These are phyloP conservation scores for Echinometra lucunter DNA, from an alignment of 53 echinoderm and acorn worm genomes.

Conservation along the genomic window DNA sequence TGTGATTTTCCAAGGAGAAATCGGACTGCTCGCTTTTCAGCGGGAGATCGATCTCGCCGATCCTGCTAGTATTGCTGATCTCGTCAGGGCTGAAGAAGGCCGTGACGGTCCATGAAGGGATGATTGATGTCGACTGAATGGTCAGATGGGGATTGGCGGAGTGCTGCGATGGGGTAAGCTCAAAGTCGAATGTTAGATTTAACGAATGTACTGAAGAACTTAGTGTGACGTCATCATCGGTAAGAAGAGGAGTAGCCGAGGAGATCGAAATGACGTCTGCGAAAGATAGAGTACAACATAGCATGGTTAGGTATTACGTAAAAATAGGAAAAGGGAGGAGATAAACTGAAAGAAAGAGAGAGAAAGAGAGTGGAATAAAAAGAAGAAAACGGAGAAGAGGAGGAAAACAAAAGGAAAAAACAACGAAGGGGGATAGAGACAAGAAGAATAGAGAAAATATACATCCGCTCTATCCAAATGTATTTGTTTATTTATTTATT, in stretches of 20 bases:
- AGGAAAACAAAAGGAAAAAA: too few species aligned
- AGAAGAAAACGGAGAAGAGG: not conserved
- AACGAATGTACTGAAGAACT: not conserved
- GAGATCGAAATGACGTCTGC: conserved; percentile 54
- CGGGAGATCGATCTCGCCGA: not conserved
- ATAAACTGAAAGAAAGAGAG: not conserved
- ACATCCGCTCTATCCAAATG: too few species aligned
- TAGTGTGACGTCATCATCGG: conserved; percentile 13
- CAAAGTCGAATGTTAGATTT: conserved; percentile 25
- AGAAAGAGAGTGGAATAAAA: not conserved
- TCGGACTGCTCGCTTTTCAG: not conserved
- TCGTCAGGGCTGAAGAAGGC: conserved; percentile 33
- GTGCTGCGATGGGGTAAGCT: conserved; percentile 10
- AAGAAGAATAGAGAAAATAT: too few species aligned
- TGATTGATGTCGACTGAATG: conserved; percentile 18
- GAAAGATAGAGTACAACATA: not conserved
- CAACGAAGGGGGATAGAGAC: too few species aligned
- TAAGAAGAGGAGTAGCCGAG: not conserved
- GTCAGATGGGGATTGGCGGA: conserved; percentile 34
- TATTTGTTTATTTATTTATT: too few species aligned
- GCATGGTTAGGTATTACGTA: not conserved
- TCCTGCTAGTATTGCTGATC: not conserved
- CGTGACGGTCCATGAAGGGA: conserved; percentile 21
- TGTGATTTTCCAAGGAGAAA: conserved; percentile 3
- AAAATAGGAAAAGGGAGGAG: not conserved